These are phyloP conservation scores for Apamea monoglypha DNA, from an alignment of 2,888 invertebrate genomes.

Conservation along the genomic window DNA sequence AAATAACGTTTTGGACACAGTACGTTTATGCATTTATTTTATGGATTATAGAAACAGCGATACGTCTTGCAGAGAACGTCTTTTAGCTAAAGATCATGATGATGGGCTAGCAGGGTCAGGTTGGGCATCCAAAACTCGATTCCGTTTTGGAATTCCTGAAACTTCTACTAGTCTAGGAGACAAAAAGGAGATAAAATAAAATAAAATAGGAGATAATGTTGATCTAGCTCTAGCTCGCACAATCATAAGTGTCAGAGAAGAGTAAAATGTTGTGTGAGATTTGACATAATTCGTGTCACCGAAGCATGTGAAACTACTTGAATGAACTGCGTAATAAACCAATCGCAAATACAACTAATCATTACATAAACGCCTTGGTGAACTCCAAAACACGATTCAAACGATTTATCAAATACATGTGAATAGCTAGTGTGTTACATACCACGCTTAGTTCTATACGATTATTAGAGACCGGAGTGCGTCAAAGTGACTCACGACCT, in stretches of 20 bases:
- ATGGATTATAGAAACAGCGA: not conserved
- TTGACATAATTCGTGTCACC: not conserved
- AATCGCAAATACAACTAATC: conserved; percentile 8
- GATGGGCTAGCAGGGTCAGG: not conserved
- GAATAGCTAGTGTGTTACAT: conserved; percentile 18
- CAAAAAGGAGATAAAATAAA: not conserved
- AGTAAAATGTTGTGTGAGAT: not conserved
- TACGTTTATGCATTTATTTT: not conserved
- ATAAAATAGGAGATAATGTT: not conserved
- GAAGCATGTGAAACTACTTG: not conserved
- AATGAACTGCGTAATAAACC: conserved; percentile 27
- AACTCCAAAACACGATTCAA: conserved; percentile 33
- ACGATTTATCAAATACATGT: conserved; percentile 40
- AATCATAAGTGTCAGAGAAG: too few species aligned
- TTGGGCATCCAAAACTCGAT: not conserved
- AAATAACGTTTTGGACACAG: not conserved
- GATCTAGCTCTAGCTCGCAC: not conserved
- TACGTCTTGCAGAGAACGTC: not conserved
- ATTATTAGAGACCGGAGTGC: conserved; percentile 39
- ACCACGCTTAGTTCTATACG: conserved; percentile 20
- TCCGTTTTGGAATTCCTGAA: not conserved
- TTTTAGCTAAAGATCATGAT: not conserved
- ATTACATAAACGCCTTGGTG: conserved; percentile 33
- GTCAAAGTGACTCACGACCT: conserved; percentile 63
- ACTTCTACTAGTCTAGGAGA: not conserved